These are phyloP conservation scores for Sphyrna mokarran DNA, from an alignment of 2,113 vertebrate genomes.

Conservation along the genomic window DNA sequence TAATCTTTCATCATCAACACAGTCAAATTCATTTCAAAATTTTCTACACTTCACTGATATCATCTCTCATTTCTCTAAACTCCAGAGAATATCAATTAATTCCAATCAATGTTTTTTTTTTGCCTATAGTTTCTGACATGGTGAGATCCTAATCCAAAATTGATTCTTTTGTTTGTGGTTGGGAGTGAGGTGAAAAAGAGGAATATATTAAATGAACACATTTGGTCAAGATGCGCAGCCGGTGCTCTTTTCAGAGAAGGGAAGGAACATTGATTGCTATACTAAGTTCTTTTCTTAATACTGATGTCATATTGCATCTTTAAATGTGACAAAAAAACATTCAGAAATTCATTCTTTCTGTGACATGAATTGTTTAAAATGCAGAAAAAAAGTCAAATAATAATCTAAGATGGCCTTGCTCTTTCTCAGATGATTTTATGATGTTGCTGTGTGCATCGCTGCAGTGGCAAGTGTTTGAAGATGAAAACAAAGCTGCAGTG, in stretches of 20 bases:
- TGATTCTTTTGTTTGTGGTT: background rate
- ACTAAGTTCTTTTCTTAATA: background rate
- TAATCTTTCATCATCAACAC: background rate
- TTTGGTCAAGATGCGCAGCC: background rate
- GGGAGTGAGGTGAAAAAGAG: background rate
- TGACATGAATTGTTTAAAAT: background rate
- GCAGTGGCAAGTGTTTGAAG: constrained; percentile 90
- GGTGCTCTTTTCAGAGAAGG: background rate
- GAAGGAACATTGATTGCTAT: background rate
- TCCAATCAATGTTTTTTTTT: background rate
- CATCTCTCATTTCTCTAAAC: background rate
- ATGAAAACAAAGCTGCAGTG: constrained; percentile 85
- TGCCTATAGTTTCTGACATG: background rate
- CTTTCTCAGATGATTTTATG: constrained; percentile 83
- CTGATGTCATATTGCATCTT: background rate
- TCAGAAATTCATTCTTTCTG: no score
- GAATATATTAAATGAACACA: background rate
- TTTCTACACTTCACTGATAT: background rate
- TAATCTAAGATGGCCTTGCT: background rate
- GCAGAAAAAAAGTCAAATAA: background rate
- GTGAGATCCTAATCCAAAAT: background rate
- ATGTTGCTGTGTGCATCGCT: constrained; percentile 87
- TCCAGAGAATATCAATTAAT: background rate
- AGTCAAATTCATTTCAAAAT: background rate
- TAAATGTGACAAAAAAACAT: background rate